Evolutionary conservation across 2,113 vertebrate genomes (phyloP).

Genomic region (Garra rufa): DNA sequence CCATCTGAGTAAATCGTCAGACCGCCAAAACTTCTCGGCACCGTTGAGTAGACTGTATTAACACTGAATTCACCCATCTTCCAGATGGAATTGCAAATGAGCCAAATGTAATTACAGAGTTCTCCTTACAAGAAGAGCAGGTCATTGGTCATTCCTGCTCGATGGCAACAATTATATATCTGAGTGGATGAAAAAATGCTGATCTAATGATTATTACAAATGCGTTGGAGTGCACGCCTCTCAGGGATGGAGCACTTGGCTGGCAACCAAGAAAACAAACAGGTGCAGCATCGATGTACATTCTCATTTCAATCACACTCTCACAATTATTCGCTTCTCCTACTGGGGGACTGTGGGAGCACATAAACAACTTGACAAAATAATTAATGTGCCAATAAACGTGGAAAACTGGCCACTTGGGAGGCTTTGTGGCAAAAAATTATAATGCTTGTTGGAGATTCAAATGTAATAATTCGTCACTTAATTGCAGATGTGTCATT

Average conservation of each 20-base stretch:
- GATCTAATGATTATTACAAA: slow-evolving; percentile 39
- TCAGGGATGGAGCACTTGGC: slow-evolving; percentile 26
- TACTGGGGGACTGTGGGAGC: not conserved
- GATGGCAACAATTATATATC: slow-evolving; percentile 24
- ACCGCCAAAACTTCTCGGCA: not conserved
- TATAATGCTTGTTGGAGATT: not conserved
- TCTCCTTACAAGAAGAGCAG: slow-evolving; percentile 23
- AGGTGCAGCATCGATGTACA: not conserved
- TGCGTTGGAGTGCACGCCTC: slow-evolving; percentile 15
- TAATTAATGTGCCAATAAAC: slow-evolving; percentile 38
- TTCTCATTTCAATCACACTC: slow-evolving; percentile 31
- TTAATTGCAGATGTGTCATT: not conserved
- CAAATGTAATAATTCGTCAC: not conserved
- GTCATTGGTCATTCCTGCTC: slow-evolving; percentile 13
- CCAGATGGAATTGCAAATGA: slow-evolving; percentile 52
- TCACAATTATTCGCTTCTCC: slow-evolving; percentile 29
- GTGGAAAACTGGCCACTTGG: slow-evolving; percentile 4
- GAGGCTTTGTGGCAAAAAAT: not conserved
- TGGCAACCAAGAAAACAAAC: slow-evolving; percentile 31
- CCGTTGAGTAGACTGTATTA: not conserved
- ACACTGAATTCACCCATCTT: slow-evolving; percentile 15
- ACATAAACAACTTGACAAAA: slow-evolving; percentile 38
- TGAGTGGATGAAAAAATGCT: slow-evolving; percentile 16
- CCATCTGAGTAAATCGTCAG: slow-evolving; percentile 11
- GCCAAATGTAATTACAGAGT: slow-evolving; percentile 52